Conservation (phyloP, 2,888 invertebrate genomes). For the Latrodectus elegans region DNA sequence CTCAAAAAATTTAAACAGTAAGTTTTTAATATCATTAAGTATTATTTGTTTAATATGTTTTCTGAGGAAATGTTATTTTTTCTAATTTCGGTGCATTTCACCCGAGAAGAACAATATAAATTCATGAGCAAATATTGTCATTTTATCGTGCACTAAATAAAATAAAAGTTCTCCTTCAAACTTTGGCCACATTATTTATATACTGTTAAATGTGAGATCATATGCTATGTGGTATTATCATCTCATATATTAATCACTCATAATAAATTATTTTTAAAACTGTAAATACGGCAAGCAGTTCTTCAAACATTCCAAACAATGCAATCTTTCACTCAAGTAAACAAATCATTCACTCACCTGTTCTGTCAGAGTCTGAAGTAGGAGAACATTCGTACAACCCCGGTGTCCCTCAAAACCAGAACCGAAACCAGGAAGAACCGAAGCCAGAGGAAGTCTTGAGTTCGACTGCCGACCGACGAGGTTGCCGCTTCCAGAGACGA, state of each 20-base stretch:
- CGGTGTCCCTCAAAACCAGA: not conserved
- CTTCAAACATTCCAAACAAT: not conserved
- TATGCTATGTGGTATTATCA: no score
- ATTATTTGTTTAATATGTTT: no score
- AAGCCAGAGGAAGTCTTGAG: constrained; percentile 10
- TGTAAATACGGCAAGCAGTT: not conserved
- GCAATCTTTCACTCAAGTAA: not conserved
- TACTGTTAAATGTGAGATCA: no score
- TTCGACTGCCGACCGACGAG: constrained; percentile 22
- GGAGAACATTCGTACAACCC: not conserved
- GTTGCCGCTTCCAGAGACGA: not conserved
- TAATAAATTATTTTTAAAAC: not conserved
- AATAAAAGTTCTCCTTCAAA: no score
- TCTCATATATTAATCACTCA: not conserved
- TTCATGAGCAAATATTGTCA: no score
- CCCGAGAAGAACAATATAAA: no score
- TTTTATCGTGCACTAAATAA: no score
- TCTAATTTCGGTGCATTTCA: no score
- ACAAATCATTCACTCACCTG: constrained; percentile 11
- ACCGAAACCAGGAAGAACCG: constrained; percentile 30
- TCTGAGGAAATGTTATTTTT: no score
- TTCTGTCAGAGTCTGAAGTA: not conserved
- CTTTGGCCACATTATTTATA: no score
- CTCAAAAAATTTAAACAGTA: no score
- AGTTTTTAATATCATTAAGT: no score